Percentiles rank a stretch among this genome's conserved stretches.
Evolutionary conservation across 2,113 vertebrate genomes (phyloP).

Genomic region (Nycticebus coucang): DNA sequence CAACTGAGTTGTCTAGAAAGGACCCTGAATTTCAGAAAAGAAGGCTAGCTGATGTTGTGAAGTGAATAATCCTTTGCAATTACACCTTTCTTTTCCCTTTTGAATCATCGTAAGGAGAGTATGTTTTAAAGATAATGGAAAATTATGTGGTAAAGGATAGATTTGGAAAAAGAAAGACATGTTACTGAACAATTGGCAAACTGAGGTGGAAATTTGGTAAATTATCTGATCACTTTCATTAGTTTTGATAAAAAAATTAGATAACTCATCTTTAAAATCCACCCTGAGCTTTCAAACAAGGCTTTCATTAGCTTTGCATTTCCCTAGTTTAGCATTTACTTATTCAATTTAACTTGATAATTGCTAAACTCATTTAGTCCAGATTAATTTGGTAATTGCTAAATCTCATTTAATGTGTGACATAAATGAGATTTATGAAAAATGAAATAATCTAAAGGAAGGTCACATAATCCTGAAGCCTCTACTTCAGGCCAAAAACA

Average conservation of each 20-base stretch:
- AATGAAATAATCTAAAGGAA: neutral
- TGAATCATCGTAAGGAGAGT: neutral
- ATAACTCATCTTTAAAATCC: neutral
- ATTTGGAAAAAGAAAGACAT: slow-evolving; percentile 3
- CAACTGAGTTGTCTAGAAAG: neutral
- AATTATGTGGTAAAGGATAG: neutral
- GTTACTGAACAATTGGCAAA: neutral
- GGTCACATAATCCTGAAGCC: neutral
- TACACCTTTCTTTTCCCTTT: neutral
- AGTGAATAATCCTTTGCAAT: neutral
- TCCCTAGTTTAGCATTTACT: neutral
- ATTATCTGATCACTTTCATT: neutral
- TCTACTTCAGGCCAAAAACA: neutral
- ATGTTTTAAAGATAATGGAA: neutral
- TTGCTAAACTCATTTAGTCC: neutral
- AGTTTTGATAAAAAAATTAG: neutral
- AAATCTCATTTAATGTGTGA: neutral
- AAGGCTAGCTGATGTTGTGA: slow-evolving; percentile 23
- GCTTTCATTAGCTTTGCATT: neutral
- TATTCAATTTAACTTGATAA: neutral
- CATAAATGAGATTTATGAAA: neutral
- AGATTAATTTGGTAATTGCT: neutral
- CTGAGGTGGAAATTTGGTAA: neutral
- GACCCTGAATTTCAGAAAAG: slow-evolving; percentile 36
- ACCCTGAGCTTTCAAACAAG: neutral